Percentiles rank a stretch among this genome's conserved stretches.
Conservation (phyloP, 2,888 invertebrate genomes). For the Himalopsyche japonica region DNA sequence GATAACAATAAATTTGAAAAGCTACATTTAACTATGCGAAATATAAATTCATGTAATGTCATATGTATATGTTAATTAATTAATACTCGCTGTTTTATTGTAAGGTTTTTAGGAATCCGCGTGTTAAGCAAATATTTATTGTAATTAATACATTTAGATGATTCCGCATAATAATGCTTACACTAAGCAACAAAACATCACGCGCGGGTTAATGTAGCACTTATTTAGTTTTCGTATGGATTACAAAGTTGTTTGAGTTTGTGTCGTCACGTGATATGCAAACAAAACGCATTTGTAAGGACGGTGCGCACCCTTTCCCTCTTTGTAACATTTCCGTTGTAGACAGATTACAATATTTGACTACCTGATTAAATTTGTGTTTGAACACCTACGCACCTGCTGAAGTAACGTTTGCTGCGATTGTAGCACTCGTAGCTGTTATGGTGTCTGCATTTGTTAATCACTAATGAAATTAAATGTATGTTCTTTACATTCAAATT, state of each 20-base stretch:
- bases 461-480: not conserved
- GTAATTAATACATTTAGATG: not conserved
- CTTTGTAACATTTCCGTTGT: not conserved
- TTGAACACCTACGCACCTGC: conserved; percentile 29
- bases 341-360: conserved; percentile 36
- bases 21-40: no score
- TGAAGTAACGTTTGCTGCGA: not conserved
- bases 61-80: no score
- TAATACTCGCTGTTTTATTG: no score
- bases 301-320: not conserved
- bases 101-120: not conserved
- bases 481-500: not conserved
- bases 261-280: not conserved
- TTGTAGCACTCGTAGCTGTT: not conserved
- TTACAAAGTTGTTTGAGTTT: not conserved
- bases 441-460: not conserved
- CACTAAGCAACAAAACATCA: not conserved
- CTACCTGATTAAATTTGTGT: conserved; percentile 36
- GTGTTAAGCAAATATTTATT: not conserved
- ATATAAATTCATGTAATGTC: no score
- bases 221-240: conserved; percentile 1
- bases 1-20: no score
- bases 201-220: not conserved
- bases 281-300: not conserved
- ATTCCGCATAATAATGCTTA: not conserved